Conservation (phyloP, 2,797 vertebrate genomes). For the Lophotriccus pileatus region DNA sequence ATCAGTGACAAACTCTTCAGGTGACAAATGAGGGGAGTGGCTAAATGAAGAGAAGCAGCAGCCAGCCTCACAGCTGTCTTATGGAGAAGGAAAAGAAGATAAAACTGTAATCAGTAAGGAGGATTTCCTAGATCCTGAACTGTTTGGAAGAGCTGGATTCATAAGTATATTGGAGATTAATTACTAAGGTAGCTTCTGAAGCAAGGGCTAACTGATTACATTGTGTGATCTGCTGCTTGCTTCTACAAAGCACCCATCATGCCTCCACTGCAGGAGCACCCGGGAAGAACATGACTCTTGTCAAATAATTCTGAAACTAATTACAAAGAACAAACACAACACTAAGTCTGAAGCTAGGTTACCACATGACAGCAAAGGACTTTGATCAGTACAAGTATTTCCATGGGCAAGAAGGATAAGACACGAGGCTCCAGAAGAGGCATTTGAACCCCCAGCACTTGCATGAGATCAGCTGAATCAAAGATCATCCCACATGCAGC, state of each 20-base stretch:
- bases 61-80: background rate
- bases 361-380: background rate
- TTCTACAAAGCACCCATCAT: background rate
- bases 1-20: background rate
- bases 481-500: background rate
- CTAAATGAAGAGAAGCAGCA: background rate
- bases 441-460: background rate
- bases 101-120: background rate
- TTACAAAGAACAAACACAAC: slow-evolving; percentile 6
- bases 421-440: background rate
- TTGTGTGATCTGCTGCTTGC: background rate
- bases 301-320: slow-evolving; percentile 1
- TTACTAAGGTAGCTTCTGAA: background rate
- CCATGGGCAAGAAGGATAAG: background rate
- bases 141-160: background rate
- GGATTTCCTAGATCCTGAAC: background rate
- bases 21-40: background rate
- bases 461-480: background rate
- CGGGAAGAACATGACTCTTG: background rate
- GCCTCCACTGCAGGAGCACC: background rate
- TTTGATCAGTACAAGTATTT: slow-evolving; percentile 31
- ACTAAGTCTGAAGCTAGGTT: background rate
- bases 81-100: background rate
- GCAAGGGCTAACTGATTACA: background rate
- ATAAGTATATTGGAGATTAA: background rate